A percentile compares a stretch with the other conserved stretches of the same genome.
These are phyloP conservation scores for Caenorhabditis virilis DNA, from an alignment of 2,888 invertebrate species.

Conservation along the genomic window DNA sequence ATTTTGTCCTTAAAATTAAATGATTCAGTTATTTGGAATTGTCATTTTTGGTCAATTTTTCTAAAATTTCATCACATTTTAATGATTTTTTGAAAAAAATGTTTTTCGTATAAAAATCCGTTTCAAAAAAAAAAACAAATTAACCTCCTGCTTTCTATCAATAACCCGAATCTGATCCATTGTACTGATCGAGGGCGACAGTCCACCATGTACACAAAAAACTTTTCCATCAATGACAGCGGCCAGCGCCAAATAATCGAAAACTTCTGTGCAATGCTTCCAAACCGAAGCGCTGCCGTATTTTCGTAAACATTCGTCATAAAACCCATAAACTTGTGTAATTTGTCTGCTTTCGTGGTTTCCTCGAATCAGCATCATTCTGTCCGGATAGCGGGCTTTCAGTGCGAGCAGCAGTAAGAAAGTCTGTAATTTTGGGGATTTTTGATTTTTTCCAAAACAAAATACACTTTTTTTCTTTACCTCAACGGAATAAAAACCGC, in stretches of 20 bases:
- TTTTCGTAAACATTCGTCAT: slow-evolving; percentile 97
- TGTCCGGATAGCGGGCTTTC: slow-evolving; percentile 97
- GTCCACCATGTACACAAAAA: slow-evolving; percentile 98
- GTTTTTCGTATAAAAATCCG: background rate
- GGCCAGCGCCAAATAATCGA: slow-evolving; percentile 71
- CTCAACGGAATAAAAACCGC: slow-evolving; percentile 97
- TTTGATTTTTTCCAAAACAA: background rate
- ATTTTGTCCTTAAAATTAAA: too few species aligned
- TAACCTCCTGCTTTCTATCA: slow-evolving; percentile 93
- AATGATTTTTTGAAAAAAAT: too few species aligned
- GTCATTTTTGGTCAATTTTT: too few species aligned
- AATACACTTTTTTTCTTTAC: background rate
- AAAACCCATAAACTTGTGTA: slow-evolving; percentile 95
- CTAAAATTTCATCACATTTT: too few species aligned
- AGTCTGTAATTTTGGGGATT: slow-evolving; percentile 89
- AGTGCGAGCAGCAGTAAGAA: slow-evolving; percentile 92
- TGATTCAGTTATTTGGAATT: too few species aligned
- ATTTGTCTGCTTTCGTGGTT: slow-evolving; percentile 99
- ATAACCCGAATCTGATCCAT: slow-evolving; percentile 97
- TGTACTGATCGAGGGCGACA: slow-evolving; percentile 97
- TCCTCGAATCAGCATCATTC: slow-evolving; percentile 95
- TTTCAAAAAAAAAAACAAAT: background rate
- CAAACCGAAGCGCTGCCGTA: slow-evolving; percentile 98
- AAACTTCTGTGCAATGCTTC: slow-evolving; percentile 95
- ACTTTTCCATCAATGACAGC: slow-evolving; percentile 66